phyloP scores from a whole-genome alignment of 2,888 invertebrate genomes.

The Cosmia trapezina region DNA sequence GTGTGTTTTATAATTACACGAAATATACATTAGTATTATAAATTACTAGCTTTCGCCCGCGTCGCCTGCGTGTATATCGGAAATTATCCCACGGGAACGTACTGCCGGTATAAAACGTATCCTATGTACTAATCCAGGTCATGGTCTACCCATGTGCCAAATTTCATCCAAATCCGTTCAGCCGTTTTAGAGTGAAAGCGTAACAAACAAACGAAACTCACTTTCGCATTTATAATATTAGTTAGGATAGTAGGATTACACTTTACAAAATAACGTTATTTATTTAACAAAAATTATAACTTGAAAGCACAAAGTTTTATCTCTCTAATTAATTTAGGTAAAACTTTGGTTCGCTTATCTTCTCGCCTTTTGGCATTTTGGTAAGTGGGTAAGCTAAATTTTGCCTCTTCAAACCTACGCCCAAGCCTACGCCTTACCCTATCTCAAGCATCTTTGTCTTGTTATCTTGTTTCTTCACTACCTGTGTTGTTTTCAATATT shows the following conservation, averaged over 20 bases:
- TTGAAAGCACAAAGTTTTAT: background rate
- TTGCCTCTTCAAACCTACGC: conserved; percentile 3
- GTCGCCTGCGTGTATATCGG: too few relatives aligned
- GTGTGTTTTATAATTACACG: background rate
- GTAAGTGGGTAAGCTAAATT: conserved; percentile 7
- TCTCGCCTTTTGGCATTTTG: conserved; percentile 13
- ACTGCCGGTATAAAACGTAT: too few relatives aligned
- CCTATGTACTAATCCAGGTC: too few relatives aligned
- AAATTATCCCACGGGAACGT: too few relatives aligned
- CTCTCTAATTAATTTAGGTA: conserved; percentile 2
- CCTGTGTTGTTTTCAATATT: background rate
- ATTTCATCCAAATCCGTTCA: too few relatives aligned
- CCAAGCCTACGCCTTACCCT: background rate
- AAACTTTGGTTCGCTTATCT: conserved; percentile 20
- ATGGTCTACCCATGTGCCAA: too few relatives aligned
- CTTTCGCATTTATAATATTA: too few relatives aligned
- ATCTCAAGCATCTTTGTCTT: background rate
- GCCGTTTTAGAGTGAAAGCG: too few relatives aligned
- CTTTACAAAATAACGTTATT: background rate
- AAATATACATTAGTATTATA: background rate
- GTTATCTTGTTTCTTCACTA: background rate
- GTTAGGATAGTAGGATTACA: too few relatives aligned
- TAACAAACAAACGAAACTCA: too few relatives aligned
- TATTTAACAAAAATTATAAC: conserved; percentile 7
- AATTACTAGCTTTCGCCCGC: too few relatives aligned